Conservation (phyloP, 2,797 vertebrate species). For the Phataginus tetradactyla region DNA sequence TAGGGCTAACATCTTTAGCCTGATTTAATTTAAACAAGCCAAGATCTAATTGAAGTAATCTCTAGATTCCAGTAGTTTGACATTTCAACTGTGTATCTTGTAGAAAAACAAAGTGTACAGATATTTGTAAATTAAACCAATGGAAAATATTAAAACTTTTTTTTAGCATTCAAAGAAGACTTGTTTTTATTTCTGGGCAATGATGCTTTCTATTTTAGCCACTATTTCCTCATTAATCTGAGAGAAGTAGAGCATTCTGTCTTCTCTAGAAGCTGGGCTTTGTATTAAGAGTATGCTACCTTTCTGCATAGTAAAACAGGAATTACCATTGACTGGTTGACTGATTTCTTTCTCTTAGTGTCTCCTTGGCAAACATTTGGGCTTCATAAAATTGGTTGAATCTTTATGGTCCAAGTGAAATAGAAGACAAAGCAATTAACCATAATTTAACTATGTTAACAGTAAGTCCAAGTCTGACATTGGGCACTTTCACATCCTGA, state of each 20-base stretch:
- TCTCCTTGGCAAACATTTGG: constrained; percentile 25
- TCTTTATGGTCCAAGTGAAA: constrained; percentile 23
- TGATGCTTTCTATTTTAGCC: background rate
- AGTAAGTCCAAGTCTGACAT: constrained; percentile 43
- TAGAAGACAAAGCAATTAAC: constrained; percentile 55
- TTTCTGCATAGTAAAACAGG: background rate
- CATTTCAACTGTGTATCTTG: background rate
- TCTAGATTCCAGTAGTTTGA: constrained; percentile 1
- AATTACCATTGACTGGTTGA: background rate
- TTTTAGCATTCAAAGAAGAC: background rate
- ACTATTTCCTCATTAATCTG: background rate
- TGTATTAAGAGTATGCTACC: background rate
- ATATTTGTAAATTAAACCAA: constrained; percentile 1
- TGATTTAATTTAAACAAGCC: background rate
- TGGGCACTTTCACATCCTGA: background rate
- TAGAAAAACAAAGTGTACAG: background rate
- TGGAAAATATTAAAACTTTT: background rate
- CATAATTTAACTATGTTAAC: constrained; percentile 57
- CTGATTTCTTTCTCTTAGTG: background rate
- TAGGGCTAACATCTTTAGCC: background rate
- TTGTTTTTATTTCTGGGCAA: background rate
- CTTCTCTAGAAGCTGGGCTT: background rate
- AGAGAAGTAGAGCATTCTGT: constrained; percentile 15
- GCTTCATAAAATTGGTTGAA: constrained; percentile 36
- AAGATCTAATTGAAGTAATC: constrained; percentile 18